These are phyloP conservation scores for Allobates femoralis DNA, from an alignment of 2,797 vertebrate species.

Conservation along the genomic window DNA sequence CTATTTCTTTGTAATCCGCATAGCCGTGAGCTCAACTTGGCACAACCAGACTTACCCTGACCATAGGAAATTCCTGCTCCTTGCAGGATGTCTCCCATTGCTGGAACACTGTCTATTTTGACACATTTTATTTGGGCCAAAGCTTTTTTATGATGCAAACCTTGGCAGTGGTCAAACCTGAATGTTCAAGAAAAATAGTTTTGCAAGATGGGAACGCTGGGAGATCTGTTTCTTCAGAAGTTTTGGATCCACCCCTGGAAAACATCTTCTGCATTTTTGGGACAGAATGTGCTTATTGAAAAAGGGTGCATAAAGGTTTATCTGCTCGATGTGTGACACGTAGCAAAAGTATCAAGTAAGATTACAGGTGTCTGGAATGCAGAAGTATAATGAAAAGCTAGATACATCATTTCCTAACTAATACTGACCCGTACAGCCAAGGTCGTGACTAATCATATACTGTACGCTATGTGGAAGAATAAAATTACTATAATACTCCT, in stretches of 20 bases:
- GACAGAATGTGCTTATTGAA: slow-evolving; percentile 31
- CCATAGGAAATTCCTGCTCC: slow-evolving; percentile 60
- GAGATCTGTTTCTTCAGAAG: slow-evolving; percentile 46
- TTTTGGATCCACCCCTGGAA: background rate
- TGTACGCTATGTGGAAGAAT: background rate
- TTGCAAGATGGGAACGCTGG: slow-evolving; percentile 39
- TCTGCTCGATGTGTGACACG: background rate
- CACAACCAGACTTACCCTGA: slow-evolving; percentile 20
- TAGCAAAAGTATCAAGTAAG: background rate
- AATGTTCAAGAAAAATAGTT: slow-evolving; percentile 54
- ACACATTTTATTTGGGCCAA: slow-evolving; percentile 57
- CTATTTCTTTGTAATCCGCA: slow-evolving; percentile 44
- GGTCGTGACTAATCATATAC: background rate
- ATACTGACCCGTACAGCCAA: background rate
- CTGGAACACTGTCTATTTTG: slow-evolving; percentile 59
- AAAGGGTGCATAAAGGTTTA: background rate
- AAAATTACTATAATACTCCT: background rate
- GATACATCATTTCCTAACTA: background rate
- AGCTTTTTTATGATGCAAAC: slow-evolving; percentile 55
- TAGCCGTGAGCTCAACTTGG: slow-evolving; percentile 59
- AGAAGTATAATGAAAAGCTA: background rate
- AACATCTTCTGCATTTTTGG: background rate
- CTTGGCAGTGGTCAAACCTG: slow-evolving; percentile 40
- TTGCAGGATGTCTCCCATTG: slow-evolving; percentile 58
- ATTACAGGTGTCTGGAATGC: background rate